Conservation (phyloP, 1,140 invertebrate genomes). For the Pristionchus pacificus region DNA sequence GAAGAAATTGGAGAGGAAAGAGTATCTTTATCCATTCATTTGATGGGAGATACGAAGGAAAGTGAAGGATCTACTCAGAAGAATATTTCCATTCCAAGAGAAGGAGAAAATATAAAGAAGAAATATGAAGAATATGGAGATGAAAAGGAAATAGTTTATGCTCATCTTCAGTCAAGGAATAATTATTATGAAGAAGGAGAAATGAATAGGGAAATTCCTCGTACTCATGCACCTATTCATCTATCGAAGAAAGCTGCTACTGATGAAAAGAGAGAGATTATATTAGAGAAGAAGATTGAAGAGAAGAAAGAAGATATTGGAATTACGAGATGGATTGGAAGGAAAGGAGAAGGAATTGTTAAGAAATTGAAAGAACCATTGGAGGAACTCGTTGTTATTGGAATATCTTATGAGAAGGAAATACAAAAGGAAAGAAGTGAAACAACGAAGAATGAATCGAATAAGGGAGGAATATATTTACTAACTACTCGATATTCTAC, state of each 20-base stretch:
- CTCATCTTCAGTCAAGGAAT: slow-evolving; percentile 38
- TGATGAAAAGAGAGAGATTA: slow-evolving; percentile 36
- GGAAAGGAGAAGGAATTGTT: slow-evolving; percentile 21
- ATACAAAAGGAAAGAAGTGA: slow-evolving; percentile 2
- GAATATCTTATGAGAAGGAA: slow-evolving; percentile 37
- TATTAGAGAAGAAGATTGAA: slow-evolving; percentile 37
- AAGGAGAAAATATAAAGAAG: slow-evolving; percentile 18
- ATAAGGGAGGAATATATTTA: slow-evolving; percentile 42
- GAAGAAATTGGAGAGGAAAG: slow-evolving; percentile 35
- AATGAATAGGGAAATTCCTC: slow-evolving; percentile 27
- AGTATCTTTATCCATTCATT: slow-evolving; percentile 29
- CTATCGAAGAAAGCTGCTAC: slow-evolving; percentile 40
- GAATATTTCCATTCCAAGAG: slow-evolving; percentile 15
- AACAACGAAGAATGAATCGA: slow-evolving; percentile 20
- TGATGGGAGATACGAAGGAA: slow-evolving; percentile 19
- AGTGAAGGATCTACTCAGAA: slow-evolving; percentile 7
- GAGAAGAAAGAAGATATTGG: slow-evolving; percentile 10
- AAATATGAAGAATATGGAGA: slow-evolving; percentile 42
- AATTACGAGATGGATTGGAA: slow-evolving; percentile 22
- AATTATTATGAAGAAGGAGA: slow-evolving; percentile 32
- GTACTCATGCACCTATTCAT: slow-evolving; percentile 26
- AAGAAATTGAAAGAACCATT: slow-evolving; percentile 32
- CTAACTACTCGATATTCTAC: slow-evolving; percentile 41
- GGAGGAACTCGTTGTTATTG: slow-evolving; percentile 35
- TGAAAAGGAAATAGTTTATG: slow-evolving; percentile 43